Evolutionary conservation across 2,113 vertebrate species (phyloP).

Genomic region (Drymodes brunneopygia): DNA sequence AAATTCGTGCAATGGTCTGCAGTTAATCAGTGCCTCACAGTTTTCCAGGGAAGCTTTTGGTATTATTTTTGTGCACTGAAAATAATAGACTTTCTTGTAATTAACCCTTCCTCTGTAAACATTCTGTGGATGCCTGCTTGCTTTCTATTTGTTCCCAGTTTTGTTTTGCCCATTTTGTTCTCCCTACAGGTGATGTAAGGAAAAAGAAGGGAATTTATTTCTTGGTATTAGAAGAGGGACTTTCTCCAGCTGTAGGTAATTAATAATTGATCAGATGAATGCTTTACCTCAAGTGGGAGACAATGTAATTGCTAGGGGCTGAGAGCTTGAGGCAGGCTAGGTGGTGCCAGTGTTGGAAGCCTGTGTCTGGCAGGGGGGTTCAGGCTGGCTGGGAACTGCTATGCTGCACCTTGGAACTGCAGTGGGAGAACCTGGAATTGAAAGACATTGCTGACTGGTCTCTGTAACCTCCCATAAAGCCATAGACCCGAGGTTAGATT

Average conservation of each 20-base stretch:
- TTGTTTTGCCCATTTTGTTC: not conserved
- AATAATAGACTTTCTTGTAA: not conserved
- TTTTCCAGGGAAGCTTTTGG: not conserved
- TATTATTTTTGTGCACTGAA: not conserved
- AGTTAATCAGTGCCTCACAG: not conserved
- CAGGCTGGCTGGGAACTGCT: not conserved
- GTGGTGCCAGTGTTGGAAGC: not conserved
- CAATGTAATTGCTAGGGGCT: not conserved
- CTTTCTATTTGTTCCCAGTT: not conserved
- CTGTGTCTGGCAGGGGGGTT: rapidly evolving
- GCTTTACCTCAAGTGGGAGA: not conserved
- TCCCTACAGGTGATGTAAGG: not conserved
- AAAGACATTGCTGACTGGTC: not conserved
- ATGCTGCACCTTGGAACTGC: not conserved
- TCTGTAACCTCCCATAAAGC: not conserved
- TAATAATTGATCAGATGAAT: not conserved
- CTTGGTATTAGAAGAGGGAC: not conserved
- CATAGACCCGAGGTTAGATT: not conserved
- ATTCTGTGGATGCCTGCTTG: not conserved
- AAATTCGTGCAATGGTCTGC: not conserved
- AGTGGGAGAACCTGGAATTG: not conserved
- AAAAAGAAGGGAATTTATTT: not conserved
- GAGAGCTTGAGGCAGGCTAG: not conserved
- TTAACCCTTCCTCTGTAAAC: not conserved
- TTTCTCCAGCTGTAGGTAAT: not conserved